Evolutionary conservation across 2,888 invertebrate genomes (phyloP).

Genomic region (Malthinus flaveolus): DNA sequence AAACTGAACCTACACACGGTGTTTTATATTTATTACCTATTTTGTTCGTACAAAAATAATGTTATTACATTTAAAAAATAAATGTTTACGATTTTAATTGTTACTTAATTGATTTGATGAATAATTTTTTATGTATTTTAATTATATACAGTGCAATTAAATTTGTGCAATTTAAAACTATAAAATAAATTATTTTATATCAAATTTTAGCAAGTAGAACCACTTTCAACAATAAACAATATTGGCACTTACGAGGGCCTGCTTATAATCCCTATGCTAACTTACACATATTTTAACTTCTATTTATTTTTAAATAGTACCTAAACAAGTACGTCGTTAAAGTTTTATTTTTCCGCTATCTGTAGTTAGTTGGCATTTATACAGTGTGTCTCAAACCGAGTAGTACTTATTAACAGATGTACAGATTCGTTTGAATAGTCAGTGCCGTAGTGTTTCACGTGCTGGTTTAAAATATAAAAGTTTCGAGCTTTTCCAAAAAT

Average conservation of each 20-base stretch:
- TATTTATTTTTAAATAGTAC: too few relatives aligned
- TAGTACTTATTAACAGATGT: too few relatives aligned
- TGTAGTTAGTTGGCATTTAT: too few relatives aligned
- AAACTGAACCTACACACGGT: slow-evolving; percentile 2
- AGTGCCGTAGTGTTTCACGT: too few relatives aligned
- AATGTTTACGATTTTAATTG: slow-evolving; percentile 9
- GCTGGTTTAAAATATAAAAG: too few relatives aligned
- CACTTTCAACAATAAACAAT: neutral
- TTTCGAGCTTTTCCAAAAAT: too few relatives aligned
- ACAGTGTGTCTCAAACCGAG: too few relatives aligned
- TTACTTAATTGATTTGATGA: neutral
- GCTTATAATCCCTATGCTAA: neutral
- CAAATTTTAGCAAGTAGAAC: slow-evolving; percentile 1
- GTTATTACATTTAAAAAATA: slow-evolving; percentile 7
- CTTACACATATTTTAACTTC: too few relatives aligned
- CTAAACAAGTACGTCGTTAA: too few relatives aligned
- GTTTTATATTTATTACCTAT: slow-evolving; percentile 5
- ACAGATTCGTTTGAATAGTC: too few relatives aligned
- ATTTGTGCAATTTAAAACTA: slow-evolving; percentile 1
- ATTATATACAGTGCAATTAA: slow-evolving; percentile 1
- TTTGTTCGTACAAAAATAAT: slow-evolving; percentile 9
- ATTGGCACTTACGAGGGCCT: slow-evolving; percentile 5
- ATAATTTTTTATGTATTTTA: slow-evolving; percentile 3
- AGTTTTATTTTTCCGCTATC: too few relatives aligned
- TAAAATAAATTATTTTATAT: slow-evolving; percentile 7